phyloP scores from a whole-genome alignment of 1,140 invertebrate species.

The Dermatophagoides farinae region DNA sequence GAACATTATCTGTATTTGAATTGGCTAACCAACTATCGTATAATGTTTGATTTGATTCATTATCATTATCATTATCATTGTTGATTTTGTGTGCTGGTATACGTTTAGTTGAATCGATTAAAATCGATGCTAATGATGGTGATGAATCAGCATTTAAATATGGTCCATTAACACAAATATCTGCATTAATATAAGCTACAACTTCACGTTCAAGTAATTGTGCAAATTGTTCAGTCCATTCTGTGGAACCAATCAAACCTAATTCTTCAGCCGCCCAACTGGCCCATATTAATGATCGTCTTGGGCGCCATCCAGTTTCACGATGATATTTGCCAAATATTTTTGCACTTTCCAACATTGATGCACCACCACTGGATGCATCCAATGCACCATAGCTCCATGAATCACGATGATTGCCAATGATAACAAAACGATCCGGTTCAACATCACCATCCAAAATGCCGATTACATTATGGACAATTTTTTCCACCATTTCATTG shows the following conservation, averaged over 20 bases:
- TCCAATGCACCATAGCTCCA: slow-evolving; percentile 37
- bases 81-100: not conserved
- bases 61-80: not conserved
- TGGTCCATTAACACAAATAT: slow-evolving; percentile 19
- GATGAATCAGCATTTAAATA: not conserved
- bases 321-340: slow-evolving; percentile 26
- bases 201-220: slow-evolving; percentile 19
- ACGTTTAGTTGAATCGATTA: not conserved
- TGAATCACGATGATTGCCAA: slow-evolving; percentile 38
- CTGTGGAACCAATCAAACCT: slow-evolving; percentile 27
- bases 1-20: not conserved
- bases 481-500: slow-evolving; percentile 21
- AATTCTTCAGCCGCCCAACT: slow-evolving; percentile 33
- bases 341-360: slow-evolving; percentile 30
- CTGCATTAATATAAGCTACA: slow-evolving; percentile 26
- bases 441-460: slow-evolving; percentile 28
- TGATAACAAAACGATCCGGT: slow-evolving; percentile 34
- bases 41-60: slow-evolving; percentile 5
- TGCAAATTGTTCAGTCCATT: slow-evolving; percentile 20
- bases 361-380: slow-evolving; percentile 31
- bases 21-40: not conserved
- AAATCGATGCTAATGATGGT: not conserved
- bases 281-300: slow-evolving; percentile 30
- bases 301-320: slow-evolving; percentile 28
- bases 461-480: slow-evolving; percentile 30